Evolutionary conservation across 2,113 vertebrate genomes (phyloP), one percentile per base, ranked within the genome.

Genomic region (Sardina pilchardus): DNA sequence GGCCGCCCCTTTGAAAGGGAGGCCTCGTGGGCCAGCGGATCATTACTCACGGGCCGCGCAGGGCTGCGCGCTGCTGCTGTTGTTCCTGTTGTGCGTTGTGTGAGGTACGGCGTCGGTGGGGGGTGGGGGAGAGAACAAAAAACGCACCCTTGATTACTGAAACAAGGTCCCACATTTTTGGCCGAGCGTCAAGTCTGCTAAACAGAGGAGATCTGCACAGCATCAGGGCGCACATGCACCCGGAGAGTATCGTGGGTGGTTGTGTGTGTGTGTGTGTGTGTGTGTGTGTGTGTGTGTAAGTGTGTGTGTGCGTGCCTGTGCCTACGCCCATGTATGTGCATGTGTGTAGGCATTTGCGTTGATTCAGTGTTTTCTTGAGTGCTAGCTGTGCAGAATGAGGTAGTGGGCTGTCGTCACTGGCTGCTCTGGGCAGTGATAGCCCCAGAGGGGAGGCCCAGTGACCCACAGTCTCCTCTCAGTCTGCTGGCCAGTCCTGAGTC

Each of bases 81-180:
- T 91, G 88, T 90, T 91, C 85, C 89, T 92, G 89, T 91, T 93
- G 88, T 87, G 42, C 89, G 90, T 88, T 88, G 91, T 94, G 89
- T 92, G 90, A 90, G 88, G 90, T 91, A 92, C 85, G 80, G 48
- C 83, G 34, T 26, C 16, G 19, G 59, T 1, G 26, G 24, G 24
- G 24, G n/a, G n/a, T n/a, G n/a, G n/a, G n/a, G n/a, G n/a, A n/a
- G n/a, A n/a, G n/a, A n/a, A n/a, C n/a, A n/a, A 71, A 71, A 85
- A 87, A 91, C 88, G 90, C 90, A 91, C 90, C 91, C 87, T 53
- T 92, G 92, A 93, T 92, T 92, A 93, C 89, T 90, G 75, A 36
- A 91, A 90, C 88, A 87, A 90, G 91, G 90, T 88, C 87, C 87
- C 89, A 89, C 90, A 90, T 91, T 91, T 87, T 91, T 93, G 90